Conservation (phyloP, 2,797 vertebrate genomes). For the Scomberomorus guttatus region DNA sequence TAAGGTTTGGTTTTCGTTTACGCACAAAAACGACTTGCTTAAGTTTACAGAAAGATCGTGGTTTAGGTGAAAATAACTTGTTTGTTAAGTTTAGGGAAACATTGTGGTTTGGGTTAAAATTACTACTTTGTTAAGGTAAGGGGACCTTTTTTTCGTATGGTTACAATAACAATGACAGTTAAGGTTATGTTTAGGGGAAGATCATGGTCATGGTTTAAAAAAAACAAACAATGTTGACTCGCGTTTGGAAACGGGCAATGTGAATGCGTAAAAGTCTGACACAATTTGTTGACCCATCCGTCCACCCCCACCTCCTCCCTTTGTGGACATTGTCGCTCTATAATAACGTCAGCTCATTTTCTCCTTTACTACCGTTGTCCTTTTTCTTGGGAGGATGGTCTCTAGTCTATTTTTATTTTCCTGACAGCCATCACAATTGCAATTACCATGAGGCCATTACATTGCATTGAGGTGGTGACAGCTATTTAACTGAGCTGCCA, state of each 20-base stretch:
- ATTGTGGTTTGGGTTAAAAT: not conserved
- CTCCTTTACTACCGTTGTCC: too few species aligned
- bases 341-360: too few species aligned
- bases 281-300: too few species aligned
- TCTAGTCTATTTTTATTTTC: conserved; percentile 1
- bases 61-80: too few species aligned
- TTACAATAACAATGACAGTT: not conserved
- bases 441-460: not conserved
- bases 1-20: too few species aligned
- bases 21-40: too few species aligned
- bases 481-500: conserved; percentile 5
- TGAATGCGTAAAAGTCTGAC: not conserved
- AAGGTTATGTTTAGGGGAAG: not conserved
- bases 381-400: not conserved
- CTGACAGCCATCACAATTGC: not conserved
- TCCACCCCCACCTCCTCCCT: too few species aligned
- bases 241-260: not conserved
- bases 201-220: not conserved
- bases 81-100: not conserved
- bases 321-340: too few species aligned
- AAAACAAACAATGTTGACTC: not conserved
- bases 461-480: not conserved
- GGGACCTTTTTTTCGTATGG: not conserved
- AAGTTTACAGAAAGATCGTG: too few species aligned
- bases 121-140: not conserved